Evolutionary conservation across 2,888 invertebrate species (phyloP).

Genomic region (Invenusta paracnida): DNA sequence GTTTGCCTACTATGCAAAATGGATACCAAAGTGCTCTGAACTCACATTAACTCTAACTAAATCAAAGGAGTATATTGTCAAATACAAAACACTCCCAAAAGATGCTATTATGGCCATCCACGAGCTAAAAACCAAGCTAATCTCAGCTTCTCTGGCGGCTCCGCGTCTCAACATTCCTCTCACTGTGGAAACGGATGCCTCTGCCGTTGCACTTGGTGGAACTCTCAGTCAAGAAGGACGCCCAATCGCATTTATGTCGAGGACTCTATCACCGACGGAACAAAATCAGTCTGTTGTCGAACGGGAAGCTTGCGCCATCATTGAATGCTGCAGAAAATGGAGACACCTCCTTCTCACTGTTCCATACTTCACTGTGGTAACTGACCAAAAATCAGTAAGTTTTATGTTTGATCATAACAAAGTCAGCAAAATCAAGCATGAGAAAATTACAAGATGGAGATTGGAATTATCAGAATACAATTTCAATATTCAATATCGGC

Average conservation of each 20-base stretch:
- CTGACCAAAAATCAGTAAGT: neutral
- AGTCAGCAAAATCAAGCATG: neutral
- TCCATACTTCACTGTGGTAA: slow-evolving; percentile 6
- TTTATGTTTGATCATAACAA: neutral
- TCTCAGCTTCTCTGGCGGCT: neutral
- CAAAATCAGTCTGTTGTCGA: slow-evolving; percentile 14
- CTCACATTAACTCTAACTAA: neutral
- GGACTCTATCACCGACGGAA: neutral
- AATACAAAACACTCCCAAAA: neutral
- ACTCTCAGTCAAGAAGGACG: neutral
- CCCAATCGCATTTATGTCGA: slow-evolving; percentile 23
- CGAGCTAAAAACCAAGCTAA: neutral
- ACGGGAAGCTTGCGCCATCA: neutral
- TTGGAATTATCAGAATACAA: neutral
- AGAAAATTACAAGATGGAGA: neutral
- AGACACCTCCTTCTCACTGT: slow-evolving; percentile 10
- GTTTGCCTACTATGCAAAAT: slow-evolving; percentile 35
- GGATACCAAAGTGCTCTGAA: slow-evolving; percentile 27
- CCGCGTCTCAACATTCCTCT: neutral
- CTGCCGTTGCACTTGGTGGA: neutral
- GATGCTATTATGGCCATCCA: neutral
- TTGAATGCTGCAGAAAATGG: neutral
- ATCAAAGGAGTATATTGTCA: neutral
- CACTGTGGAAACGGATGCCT: slow-evolving; percentile 4
- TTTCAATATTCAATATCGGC: neutral